Conservation (phyloP, 2,797 vertebrate genomes). For the Sebastes kiyomatsui region DNA sequence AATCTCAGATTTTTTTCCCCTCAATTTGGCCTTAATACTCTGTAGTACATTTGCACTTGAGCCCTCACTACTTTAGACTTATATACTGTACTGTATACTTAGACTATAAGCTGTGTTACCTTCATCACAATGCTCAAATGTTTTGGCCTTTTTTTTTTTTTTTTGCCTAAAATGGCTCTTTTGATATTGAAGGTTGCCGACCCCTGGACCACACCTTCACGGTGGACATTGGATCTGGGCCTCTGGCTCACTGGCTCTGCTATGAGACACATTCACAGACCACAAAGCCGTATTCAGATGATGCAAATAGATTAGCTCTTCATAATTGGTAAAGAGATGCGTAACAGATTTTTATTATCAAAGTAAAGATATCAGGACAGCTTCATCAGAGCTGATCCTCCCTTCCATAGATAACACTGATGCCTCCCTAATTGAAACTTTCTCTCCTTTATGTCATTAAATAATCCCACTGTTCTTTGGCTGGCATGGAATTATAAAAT, state of each 20-base stretch:
- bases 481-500: neutral
- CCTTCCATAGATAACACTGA: neutral
- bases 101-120: too few species aligned
- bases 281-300: neutral
- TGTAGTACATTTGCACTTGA: too few species aligned
- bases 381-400: neutral
- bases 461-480: constrained; percentile 1
- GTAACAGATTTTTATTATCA: neutral
- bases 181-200: too few species aligned
- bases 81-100: too few species aligned
- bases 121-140: too few species aligned
- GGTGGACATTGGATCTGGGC: neutral
- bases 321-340: neutral
- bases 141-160: too few species aligned
- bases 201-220: neutral
- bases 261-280: neutral
- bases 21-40: too few species aligned
- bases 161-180: too few species aligned
- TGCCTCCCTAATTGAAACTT: neutral
- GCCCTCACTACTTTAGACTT: too few species aligned
- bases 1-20: too few species aligned
- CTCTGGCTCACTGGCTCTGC: neutral
- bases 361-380: neutral
- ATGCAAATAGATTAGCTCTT: neutral
- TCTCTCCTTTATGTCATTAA: neutral